Base-by-base conservation (phyloP, 2,113 vertebrate species). In the Stictonetta naevosa region DNA sequence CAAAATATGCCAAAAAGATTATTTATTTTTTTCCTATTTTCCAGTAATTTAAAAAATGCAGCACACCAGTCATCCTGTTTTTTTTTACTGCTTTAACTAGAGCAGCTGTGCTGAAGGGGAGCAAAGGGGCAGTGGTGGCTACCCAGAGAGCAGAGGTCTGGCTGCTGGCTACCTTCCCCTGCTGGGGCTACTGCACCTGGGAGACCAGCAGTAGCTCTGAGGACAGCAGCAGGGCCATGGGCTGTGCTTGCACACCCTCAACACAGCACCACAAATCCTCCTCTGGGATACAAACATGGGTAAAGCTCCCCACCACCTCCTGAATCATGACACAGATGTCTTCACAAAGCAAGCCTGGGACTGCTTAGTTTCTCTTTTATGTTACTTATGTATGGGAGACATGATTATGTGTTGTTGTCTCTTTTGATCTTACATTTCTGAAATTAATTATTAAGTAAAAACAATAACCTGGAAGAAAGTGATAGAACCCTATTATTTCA, bases 181-280 rank as follows among this genome's bases (percentile, higher is more conserved):
- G 19, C 50, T 25, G 22, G 50, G 23, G 13, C 50, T 26, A 52
- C 23, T 52, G 50, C 50, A 26, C 23, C 50, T 52, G 20, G 34
- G 18, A 28, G 12, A 44, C 17, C 34, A 62, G 48, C 42, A 67
- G 36, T 50, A 69, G 50, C 42, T 64, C 50, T 67, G 15, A 20
- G 9, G 7, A 13, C 34, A 50, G 8, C 1, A 1, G 23, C 0
- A 1, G 25, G 8, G 16, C 22, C 16, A 15, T 0, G 0, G 40
- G 8, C 3, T 0, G 7, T 0, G 13, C 21, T 42, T n/a, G 17
- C 31, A n/a, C 14, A 7, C 31, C n/a, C 18, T 44, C 0, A 1
- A 33, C 29, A 34, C 48, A 18, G 23, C 38, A 11, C 0, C 2
- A 2, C 18, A 55, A 20, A 55, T 31, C 33, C 59, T 48, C 18